These are phyloP conservation scores for Stenodema calcarata DNA, from an alignment of 2,888 invertebrate species.

Conservation along the genomic window DNA sequence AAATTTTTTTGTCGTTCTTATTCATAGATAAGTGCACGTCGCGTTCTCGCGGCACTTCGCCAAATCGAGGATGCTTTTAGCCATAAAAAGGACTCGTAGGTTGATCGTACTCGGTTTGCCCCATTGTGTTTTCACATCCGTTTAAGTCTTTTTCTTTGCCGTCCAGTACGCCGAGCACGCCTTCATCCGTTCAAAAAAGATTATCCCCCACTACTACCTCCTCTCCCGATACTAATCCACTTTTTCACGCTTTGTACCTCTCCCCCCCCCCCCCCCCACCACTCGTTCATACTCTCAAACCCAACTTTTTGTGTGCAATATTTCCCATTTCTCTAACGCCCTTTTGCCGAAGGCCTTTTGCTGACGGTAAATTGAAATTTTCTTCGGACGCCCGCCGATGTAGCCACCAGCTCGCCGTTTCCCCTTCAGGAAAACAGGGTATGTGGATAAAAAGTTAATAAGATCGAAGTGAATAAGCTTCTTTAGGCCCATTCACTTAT, in stretches of 20 bases:
- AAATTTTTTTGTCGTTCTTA: not conserved
- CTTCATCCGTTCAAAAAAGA: constrained; percentile 23
- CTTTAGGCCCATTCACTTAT: not conserved
- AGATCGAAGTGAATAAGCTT: constrained; percentile 23
- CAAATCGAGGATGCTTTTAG: not conserved
- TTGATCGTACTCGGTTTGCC: not conserved
- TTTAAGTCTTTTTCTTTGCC: not conserved
- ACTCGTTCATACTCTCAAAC: no score
- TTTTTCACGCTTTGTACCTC: not conserved
- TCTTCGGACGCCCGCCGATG: not conserved
- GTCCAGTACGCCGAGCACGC: constrained; percentile 37
- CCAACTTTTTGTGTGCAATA: not conserved
- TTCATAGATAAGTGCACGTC: not conserved
- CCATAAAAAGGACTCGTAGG: not conserved
- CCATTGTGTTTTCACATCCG: constrained; percentile 33
- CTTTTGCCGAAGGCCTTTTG: not conserved
- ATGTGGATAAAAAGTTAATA: constrained; percentile 32
- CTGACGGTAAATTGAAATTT: not conserved
- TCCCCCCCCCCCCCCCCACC: no score
- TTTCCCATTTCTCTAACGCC: not conserved
- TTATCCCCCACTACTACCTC: not conserved
- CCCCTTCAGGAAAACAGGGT: not conserved
- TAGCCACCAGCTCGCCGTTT: not conserved
- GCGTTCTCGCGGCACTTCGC: not conserved
- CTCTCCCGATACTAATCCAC: not conserved